Percentiles rank a stretch among this genome's conserved stretches.
phyloP scores from a whole-genome alignment of 2,888 invertebrate species.

The Oasisia sp. region DNA sequence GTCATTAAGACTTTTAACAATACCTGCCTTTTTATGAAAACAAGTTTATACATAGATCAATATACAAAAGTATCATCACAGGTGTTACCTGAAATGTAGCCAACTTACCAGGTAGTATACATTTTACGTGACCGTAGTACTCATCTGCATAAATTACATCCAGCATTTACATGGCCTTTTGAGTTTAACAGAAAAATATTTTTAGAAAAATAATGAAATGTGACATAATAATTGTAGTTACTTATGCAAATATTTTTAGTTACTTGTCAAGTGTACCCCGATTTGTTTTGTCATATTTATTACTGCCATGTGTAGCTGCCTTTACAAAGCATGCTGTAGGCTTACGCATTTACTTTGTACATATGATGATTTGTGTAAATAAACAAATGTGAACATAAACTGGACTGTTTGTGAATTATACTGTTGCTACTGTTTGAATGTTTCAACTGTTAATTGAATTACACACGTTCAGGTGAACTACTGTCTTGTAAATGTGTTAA shows the following conservation, averaged over 20 bases:
- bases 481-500: background rate
- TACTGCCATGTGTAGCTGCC: background rate
- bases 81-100: no score
- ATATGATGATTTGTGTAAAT: background rate
- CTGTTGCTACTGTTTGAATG: background rate
- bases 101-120: no score
- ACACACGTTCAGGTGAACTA: background rate
- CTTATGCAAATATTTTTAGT: background rate
- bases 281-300: background rate
- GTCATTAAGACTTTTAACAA: no score
- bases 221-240: background rate
- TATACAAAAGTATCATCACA: no score
- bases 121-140: no score
- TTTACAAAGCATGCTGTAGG: background rate
- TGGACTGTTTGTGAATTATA: background rate
- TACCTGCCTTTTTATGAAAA: no score
- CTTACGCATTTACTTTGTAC: background rate
- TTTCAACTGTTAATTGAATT: background rate
- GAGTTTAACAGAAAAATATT: no score
- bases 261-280: background rate
- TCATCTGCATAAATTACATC: no score
- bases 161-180: no score
- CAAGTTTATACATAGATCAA: no score
- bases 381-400: background rate
- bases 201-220: no score